These are phyloP conservation scores for Mizuhopecten yessoensis DNA, from an alignment of 1,140 invertebrate species.

Conservation along the genomic window DNA sequence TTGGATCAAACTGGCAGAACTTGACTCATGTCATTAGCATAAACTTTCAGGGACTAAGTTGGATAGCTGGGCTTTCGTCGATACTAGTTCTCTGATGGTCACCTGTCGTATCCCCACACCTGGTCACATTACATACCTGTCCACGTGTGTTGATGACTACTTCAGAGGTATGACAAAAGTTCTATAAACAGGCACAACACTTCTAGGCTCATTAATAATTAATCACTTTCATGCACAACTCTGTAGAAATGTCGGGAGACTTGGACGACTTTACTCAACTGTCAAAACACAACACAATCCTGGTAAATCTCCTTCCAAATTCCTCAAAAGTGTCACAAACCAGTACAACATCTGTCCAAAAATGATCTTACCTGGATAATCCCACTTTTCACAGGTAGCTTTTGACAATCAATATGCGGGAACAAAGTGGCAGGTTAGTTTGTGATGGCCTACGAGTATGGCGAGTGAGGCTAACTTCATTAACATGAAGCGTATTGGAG, in stretches of 20 bases:
- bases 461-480: constrained; percentile 9
- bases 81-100: not conserved
- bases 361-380: not conserved
- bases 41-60: not conserved
- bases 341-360: not conserved
- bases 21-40: constrained; percentile 28
- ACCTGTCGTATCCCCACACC: not conserved
- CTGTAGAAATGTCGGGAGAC: constrained; percentile 27
- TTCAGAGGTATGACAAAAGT: constrained; percentile 28
- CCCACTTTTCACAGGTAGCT: not conserved
- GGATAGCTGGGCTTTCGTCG: not conserved
- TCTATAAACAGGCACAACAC: constrained; percentile 16
- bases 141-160: not conserved
- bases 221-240: constrained; percentile 33
- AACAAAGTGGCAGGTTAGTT: constrained; percentile 14
- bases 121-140: not conserved
- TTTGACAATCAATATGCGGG: not conserved
- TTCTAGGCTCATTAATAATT: constrained; percentile 28
- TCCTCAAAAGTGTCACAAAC: constrained; percentile 3
- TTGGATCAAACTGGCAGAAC: constrained; percentile 47
- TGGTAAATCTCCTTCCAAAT: not conserved
- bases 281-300: constrained; percentile 8
- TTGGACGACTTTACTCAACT: constrained; percentile 18
- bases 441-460: not conserved
- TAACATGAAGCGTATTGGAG: constrained; percentile 4